Evolutionary conservation across 2,888 invertebrate species (phyloP).

Genomic region (Yponomeuta malinellus): DNA sequence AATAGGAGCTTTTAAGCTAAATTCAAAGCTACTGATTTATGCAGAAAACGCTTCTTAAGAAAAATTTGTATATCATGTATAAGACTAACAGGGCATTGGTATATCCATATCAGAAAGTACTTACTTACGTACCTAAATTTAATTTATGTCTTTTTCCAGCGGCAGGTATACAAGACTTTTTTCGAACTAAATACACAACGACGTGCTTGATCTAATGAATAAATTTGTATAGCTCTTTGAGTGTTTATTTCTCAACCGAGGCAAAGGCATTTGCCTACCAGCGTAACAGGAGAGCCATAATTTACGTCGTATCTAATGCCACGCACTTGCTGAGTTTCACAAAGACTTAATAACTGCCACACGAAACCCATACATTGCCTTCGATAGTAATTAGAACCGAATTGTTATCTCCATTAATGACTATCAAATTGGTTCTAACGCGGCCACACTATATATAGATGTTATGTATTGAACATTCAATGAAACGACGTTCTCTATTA

Average conservation of each 20-base stretch:
- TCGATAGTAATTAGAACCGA: neutral
- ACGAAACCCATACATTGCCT: neutral
- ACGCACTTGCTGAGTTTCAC: neutral
- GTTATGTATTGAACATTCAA: neutral
- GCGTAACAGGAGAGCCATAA: neutral
- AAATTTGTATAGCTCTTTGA: neutral
- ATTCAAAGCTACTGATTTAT: no score
- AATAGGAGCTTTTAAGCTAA: no score
- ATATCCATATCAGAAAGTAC: no score
- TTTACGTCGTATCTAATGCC: neutral
- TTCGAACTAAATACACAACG: no score
- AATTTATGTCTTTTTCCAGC: no score
- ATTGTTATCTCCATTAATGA: neutral
- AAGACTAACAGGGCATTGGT: no score
- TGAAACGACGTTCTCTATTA: no score
- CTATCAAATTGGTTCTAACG: neutral
- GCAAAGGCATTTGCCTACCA: neutral
- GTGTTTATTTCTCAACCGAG: neutral
- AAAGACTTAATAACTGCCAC: neutral
- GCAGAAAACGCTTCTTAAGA: no score
- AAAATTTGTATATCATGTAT: no score
- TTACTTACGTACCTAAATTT: no score
- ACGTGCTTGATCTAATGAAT: no score
- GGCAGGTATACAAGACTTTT: no score
- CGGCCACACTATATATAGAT: neutral